Evolutionary conservation across 2,888 invertebrate species (phyloP).

Genomic region (Macrosiphum euphorbiae): DNA sequence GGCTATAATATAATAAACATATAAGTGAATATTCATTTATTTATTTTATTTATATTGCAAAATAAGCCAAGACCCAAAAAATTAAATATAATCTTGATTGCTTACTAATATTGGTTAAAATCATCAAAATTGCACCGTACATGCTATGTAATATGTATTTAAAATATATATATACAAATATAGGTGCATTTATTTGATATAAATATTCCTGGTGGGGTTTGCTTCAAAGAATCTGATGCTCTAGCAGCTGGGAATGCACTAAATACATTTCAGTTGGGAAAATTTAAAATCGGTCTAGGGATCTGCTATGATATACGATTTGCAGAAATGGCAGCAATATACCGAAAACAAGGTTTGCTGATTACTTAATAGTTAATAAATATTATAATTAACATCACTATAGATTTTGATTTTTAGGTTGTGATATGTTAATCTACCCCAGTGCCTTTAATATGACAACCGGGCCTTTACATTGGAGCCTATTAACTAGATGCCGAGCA

Average conservation of each 20-base stretch:
- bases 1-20: background rate
- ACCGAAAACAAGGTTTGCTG: constrained; percentile 68
- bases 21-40: background rate
- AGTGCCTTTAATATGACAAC: constrained; percentile 98
- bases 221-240: constrained; percentile 91
- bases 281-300: constrained; percentile 86
- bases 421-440: constrained; percentile 89
- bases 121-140: background rate
- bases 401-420: constrained; percentile 74
- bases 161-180: constrained; percentile 61
- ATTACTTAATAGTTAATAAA: background rate
- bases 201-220: constrained; percentile 92
- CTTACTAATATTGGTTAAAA: background rate
- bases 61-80: background rate
- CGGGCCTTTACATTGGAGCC: constrained; percentile 93
- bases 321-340: constrained; percentile 83
- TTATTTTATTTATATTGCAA: background rate
- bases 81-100: background rate
- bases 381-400: background rate
- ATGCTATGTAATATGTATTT: background rate
- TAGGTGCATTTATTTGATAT: constrained; percentile 96
- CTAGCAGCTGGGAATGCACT: constrained; percentile 82
- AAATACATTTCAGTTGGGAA: constrained; percentile 80
- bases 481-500: constrained; percentile 85
- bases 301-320: constrained; percentile 97